phyloP scores from a whole-genome alignment of 2,797 vertebrate genomes.

The Chaunax sp. region DNA sequence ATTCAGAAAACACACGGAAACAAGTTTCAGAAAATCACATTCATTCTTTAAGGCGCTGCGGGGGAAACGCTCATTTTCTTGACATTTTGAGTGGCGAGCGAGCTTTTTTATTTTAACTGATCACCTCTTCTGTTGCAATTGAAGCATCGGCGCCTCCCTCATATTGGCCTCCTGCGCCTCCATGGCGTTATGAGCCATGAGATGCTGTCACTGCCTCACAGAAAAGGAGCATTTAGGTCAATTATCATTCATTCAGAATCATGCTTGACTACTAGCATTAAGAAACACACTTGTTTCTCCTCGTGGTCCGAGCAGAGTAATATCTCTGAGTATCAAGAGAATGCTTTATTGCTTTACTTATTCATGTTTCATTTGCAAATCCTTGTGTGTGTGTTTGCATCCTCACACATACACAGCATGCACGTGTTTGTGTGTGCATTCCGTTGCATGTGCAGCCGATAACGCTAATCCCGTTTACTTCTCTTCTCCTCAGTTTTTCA shows the following conservation, averaged over 20 bases:
- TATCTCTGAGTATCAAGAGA: slow-evolving; percentile 48
- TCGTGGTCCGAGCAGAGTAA: slow-evolving; percentile 48
- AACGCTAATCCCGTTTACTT: slow-evolving; percentile 85
- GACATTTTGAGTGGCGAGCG: slow-evolving; percentile 66
- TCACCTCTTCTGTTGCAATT: slow-evolving; percentile 61
- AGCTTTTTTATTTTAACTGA: slow-evolving; percentile 64
- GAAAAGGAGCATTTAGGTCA: slow-evolving; percentile 67
- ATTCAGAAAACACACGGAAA: slow-evolving; percentile 71
- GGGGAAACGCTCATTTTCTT: slow-evolving; percentile 66
- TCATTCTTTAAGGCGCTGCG: slow-evolving; percentile 77
- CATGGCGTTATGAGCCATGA: slow-evolving; percentile 59
- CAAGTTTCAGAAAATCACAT: slow-evolving; percentile 84
- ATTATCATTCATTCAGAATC: slow-evolving; percentile 70
- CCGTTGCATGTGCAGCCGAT: slow-evolving; percentile 71
- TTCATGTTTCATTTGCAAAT: slow-evolving; percentile 82
- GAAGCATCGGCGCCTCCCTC: slow-evolving; percentile 58
- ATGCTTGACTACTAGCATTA: slow-evolving; percentile 56
- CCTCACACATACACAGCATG: slow-evolving; percentile 39
- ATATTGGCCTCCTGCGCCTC: slow-evolving; percentile 48
- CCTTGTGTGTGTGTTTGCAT: slow-evolving; percentile 36
- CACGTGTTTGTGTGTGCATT: slow-evolving; percentile 44
- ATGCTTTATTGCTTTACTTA: slow-evolving; percentile 79
- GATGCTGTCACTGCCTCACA: slow-evolving; percentile 51
- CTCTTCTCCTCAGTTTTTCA: slow-evolving; percentile 59
- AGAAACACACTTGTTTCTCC: slow-evolving; percentile 62